Conservation (phyloP, 2,888 invertebrate genomes). For the Orthosia cruda region DNA sequence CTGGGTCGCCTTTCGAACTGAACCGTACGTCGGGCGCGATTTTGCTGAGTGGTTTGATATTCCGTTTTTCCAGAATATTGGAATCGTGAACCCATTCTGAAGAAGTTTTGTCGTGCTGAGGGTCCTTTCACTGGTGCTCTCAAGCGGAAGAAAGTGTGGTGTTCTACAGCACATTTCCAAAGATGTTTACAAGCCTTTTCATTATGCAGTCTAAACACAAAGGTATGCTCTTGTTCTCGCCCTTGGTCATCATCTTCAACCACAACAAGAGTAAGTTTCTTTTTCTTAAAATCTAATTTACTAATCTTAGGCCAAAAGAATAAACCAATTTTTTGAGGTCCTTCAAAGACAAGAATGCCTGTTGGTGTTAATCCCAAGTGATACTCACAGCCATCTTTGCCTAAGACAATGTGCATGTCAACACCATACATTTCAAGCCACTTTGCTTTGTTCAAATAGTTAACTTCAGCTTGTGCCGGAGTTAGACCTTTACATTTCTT, state of each 20-base stretch:
- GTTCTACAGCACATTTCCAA: slow-evolving; percentile 99
- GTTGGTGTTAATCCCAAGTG: slow-evolving; percentile 99
- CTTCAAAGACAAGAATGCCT: slow-evolving; percentile 99
- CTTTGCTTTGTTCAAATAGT: slow-evolving; percentile 98
- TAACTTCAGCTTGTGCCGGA: slow-evolving; percentile 99
- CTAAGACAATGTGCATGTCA: slow-evolving; percentile 99
- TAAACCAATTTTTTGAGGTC: slow-evolving; percentile 98
- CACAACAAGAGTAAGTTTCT: slow-evolving; percentile 98
- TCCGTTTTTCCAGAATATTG: slow-evolving; percentile 99
- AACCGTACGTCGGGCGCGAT: slow-evolving; percentile 97
- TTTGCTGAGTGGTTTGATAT: slow-evolving; percentile 98
- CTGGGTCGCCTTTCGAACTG: slow-evolving; percentile 99
- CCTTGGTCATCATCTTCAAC: slow-evolving; percentile 99
- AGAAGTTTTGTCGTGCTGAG: slow-evolving; percentile 98
- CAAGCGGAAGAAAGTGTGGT: slow-evolving; percentile 99
- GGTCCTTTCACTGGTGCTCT: slow-evolving; percentile 97
- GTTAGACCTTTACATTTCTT: slow-evolving; percentile 96
- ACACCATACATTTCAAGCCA: slow-evolving; percentile 99
- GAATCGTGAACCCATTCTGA: slow-evolving; percentile 99
- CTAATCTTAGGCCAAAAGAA: slow-evolving; percentile 99
- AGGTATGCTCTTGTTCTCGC: slow-evolving; percentile 99
- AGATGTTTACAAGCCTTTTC: slow-evolving; percentile 99
- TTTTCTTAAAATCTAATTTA: slow-evolving; percentile 99
- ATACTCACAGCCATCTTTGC: slow-evolving; percentile 99
- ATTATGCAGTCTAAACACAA: slow-evolving; percentile 98